Base-by-base conservation (phyloP, 2,888 invertebrate species). In the Ormyrus labotus region DNA sequence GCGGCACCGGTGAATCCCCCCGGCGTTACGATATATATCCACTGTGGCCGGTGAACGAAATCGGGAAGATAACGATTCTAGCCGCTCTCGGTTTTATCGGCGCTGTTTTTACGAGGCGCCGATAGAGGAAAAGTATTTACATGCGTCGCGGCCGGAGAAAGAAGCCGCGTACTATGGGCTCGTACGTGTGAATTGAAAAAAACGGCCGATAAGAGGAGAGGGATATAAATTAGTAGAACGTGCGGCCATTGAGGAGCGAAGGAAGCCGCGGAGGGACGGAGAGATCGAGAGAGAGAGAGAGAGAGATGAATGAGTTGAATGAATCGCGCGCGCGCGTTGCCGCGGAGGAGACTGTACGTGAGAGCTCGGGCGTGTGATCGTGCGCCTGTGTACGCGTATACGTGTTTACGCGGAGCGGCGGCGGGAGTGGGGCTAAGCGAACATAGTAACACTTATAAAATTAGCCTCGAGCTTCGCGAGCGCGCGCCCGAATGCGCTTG, bases 221-320 rank as follows among this genome's bases (percentile, higher is more conserved):
- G 8, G 64, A 48, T 60, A 61, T 60, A 61, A 68, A 75, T 75
- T 68, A 68, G 75, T 73, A 57, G 57, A 65, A 48, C 71, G 53
- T 57, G 47, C 65, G 71, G 58, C 71, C 65, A 67, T 67, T 73
- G 68, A 73, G 55, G 78, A 34, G 48, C n/a, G 74, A 47, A 74
- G 79, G 69, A 79, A 73, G 80, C 77, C 80, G 72, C 76, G 81
- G 68, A 72, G 60, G 64, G 13, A 81, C 64, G 69, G 72, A 75
- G 72, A 58, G 67, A 55, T 60, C 70, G 19, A 70, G 63, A 69
- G 51, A 8, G 73, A 55, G 74, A 72, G 79, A 67, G 64, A 72
- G 78, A 73, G 71, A 71, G 68, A 78, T 71, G 81, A 83, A 78
- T 81, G 72, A 81, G 78, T 81, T 73, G 81, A 81, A 78, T 80